phyloP scores from a whole-genome alignment of 1,140 invertebrate genomes.

The Penaeus chinensis region DNA sequence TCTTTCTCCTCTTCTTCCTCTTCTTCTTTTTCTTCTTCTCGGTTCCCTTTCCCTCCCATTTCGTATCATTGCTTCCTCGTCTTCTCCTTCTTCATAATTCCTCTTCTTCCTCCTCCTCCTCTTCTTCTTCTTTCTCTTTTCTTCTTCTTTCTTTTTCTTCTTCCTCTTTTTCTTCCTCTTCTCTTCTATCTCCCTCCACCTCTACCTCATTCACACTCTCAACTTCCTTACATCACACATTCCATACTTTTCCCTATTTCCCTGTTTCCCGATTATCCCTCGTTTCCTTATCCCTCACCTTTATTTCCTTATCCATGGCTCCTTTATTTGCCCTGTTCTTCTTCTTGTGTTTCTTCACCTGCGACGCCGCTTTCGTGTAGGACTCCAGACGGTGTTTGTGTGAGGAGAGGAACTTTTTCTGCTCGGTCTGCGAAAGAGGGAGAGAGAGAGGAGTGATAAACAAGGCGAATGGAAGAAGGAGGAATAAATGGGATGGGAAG shows the following conservation, averaged over 20 bases:
- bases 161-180: too few relatives aligned
- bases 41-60: not conserved
- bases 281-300: not conserved
- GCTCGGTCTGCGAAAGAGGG: slow-evolving; percentile 33
- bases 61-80: not conserved
- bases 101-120: not conserved
- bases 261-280: too few relatives aligned
- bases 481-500: not conserved
- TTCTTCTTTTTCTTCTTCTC: too few relatives aligned
- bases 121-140: not conserved
- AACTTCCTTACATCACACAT: too few relatives aligned
- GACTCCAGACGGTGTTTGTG: slow-evolving; percentile 49
- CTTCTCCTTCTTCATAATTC: not conserved
- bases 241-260: too few relatives aligned
- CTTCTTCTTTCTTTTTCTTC: not conserved
- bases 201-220: too few relatives aligned
- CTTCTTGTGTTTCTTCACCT: slow-evolving; percentile 59
- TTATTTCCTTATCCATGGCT: slow-evolving; percentile 51
- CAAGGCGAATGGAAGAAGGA: not conserved
- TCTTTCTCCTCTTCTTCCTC: too few relatives aligned
- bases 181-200: not conserved
- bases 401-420: slow-evolving; percentile 44
- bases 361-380: slow-evolving; percentile 45
- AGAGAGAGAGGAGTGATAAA: not conserved
- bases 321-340: slow-evolving; percentile 46